Base-by-base conservation (phyloP, 1,140 invertebrate species). In the Zophobas atratus region DNA sequence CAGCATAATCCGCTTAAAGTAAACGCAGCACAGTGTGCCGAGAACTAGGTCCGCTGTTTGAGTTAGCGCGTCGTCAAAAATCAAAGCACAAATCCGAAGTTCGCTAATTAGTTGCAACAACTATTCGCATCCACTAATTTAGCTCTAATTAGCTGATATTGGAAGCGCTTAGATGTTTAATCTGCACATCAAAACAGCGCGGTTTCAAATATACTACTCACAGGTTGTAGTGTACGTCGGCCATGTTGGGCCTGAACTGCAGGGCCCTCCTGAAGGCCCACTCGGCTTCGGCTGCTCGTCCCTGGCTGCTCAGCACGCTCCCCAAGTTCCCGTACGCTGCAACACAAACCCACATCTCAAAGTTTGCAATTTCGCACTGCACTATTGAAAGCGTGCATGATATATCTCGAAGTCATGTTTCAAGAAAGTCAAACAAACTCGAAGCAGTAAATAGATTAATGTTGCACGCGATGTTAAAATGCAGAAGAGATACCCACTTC, bases 181-280 rank as follows among this genome's bases (percentile, higher is more conserved):
- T 20, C 46, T 49, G 3, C 53, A 56, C 3, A 56, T 56, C 20
- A 56, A 56, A 56, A 5, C 3, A 56, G 20, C 34, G 34, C 53
- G 4, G 34, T 5, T 20, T 70, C 6, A 2, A 53, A 2, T 72
- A 8, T 1, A 46, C 57, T 88, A 97, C 97, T 98, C 90, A 99
- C 97, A 99, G 89, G 89, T 98, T 98, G 87, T 98, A 98, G 89
- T 98, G 96, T 57, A 98, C 96, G 86, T 98, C 97, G 74, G 97
- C 97, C 96, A 98, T 98, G 88, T 98, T 98, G 77, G 94, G 93
- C 87, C 96, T 91, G 90, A 95, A 93, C 75, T 91, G 90, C 34
- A 98, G 91, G 55, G 97, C 97, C 86, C 93, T 93, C 85, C 94
- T 91, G 85, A 96, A 96, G 35, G 95, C 95, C 84, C 90, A 90